Conservation (phyloP, 2,113 vertebrate genomes). For the Brienomyrus brachyistius region DNA sequence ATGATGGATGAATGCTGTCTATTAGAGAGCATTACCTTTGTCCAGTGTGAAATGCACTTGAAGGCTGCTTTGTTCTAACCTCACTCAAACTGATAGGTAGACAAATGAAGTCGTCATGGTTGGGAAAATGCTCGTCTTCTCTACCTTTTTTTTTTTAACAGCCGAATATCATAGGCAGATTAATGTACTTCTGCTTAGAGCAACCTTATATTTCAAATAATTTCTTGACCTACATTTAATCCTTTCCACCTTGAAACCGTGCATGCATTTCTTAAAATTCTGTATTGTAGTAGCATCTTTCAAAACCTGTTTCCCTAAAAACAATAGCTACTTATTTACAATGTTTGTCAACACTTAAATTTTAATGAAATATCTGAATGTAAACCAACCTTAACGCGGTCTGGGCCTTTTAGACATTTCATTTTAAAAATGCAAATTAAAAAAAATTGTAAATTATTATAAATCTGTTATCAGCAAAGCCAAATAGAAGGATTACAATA, state of each 20-base stretch:
- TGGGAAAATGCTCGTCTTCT: slow-evolving; percentile 35
- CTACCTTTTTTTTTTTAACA: slow-evolving; percentile 24
- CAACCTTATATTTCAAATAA: slow-evolving; percentile 8
- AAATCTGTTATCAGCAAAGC: not conserved
- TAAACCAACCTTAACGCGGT: not conserved
- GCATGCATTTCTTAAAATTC: slow-evolving; percentile 17
- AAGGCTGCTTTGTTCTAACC: slow-evolving; percentile 57
- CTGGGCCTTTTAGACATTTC: not conserved
- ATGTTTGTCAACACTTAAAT: not conserved
- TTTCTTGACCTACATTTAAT: slow-evolving; percentile 6
- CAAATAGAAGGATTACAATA: not conserved
- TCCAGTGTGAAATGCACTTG: slow-evolving; percentile 47
- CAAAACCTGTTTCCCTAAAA: not conserved
- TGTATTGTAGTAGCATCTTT: not conserved
- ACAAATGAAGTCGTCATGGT: slow-evolving; percentile 57
- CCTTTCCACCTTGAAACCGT: slow-evolving; percentile 25
- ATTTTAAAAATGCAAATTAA: not conserved
- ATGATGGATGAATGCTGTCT: slow-evolving; percentile 64
- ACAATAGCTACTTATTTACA: slow-evolving; percentile 7
- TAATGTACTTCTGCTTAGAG: not conserved
- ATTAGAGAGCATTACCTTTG: slow-evolving; percentile 61
- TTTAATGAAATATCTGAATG: not conserved
- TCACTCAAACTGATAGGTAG: slow-evolving; percentile 54
- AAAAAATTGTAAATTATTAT: not conserved
- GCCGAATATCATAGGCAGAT: slow-evolving; percentile 15